These are phyloP conservation scores for Melanostoma scalare DNA, from an alignment of 2,888 invertebrate genomes.

Conservation along the genomic window DNA sequence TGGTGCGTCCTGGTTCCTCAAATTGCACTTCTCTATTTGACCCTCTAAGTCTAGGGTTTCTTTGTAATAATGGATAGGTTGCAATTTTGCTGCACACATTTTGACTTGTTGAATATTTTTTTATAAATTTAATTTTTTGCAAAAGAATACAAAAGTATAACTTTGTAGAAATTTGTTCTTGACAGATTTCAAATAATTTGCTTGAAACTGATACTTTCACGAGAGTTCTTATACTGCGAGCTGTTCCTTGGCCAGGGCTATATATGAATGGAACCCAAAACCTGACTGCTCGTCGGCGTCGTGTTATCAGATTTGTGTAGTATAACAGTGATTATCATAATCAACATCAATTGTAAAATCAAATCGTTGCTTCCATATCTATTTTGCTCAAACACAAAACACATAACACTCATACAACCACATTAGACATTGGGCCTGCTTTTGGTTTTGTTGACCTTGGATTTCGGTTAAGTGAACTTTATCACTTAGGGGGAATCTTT, in stretches of 20 bases:
- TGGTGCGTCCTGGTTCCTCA: slow-evolving; percentile 87
- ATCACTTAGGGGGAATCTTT: no score
- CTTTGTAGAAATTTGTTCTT: neutral
- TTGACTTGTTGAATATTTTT: slow-evolving; percentile 6
- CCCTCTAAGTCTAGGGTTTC: slow-evolving; percentile 76
- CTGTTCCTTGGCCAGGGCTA: slow-evolving; percentile 1
- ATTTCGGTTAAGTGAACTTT: no score
- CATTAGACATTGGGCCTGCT: no score
- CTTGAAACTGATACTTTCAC: no score
- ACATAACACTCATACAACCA: no score
- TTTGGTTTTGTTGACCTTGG: no score
- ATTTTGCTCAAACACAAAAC: no score
- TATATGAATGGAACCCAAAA: neutral
- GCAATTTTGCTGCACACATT: slow-evolving; percentile 58
- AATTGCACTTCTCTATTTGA: slow-evolving; percentile 75
- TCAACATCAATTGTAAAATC: no score
- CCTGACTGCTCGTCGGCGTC: neutral
- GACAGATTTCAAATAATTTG: no score
- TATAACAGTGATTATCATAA: no score
- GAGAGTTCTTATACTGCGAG: neutral
- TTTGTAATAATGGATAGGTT: slow-evolving; percentile 76
- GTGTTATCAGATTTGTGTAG: no score
- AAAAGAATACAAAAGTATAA: neutral
- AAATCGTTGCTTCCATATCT: no score
- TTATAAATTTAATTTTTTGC: neutral